Percentiles rank a stretch among this genome's conserved stretches.
phyloP scores from a whole-genome alignment of 2,797 vertebrate species.

The Morelia viridis region DNA sequence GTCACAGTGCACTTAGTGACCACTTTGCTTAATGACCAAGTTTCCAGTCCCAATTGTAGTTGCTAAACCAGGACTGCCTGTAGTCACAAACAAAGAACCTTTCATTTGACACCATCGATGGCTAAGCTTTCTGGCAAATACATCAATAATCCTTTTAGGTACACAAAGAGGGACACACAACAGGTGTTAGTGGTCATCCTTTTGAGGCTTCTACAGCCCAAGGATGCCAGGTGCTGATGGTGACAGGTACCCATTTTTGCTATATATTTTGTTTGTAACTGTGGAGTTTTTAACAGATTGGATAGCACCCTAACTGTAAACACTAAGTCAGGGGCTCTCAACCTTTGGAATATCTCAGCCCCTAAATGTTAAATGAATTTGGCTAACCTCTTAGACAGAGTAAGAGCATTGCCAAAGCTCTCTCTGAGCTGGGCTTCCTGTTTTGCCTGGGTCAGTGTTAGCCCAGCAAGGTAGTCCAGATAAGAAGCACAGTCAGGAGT shows the following conservation, averaged over 20 bases:
- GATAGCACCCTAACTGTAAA: neutral
- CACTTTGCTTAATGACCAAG: neutral
- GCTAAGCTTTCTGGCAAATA: neutral
- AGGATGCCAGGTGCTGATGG: neutral
- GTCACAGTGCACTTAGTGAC: neutral
- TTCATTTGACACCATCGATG: neutral
- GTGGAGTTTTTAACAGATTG: neutral
- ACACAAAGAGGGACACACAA: neutral
- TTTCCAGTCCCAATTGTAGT: neutral
- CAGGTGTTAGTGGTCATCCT: neutral
- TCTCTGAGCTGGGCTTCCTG: neutral
- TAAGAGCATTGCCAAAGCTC: neutral
- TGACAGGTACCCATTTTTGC: neutral
- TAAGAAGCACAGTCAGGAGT: neutral
- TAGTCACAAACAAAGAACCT: neutral
- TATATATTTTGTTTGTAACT: neutral
- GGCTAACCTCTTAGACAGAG: neutral
- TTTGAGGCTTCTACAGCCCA: neutral
- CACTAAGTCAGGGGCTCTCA: neutral
- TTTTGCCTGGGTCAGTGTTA: neutral
- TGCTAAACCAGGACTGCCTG: neutral
- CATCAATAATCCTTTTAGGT: neutral
- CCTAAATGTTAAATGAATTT: neutral
- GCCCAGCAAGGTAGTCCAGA: neutral
- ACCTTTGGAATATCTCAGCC: neutral